Evolutionary conservation across 1,140 invertebrate species (phyloP).

Genomic region (Cecropterus lyciades): DNA sequence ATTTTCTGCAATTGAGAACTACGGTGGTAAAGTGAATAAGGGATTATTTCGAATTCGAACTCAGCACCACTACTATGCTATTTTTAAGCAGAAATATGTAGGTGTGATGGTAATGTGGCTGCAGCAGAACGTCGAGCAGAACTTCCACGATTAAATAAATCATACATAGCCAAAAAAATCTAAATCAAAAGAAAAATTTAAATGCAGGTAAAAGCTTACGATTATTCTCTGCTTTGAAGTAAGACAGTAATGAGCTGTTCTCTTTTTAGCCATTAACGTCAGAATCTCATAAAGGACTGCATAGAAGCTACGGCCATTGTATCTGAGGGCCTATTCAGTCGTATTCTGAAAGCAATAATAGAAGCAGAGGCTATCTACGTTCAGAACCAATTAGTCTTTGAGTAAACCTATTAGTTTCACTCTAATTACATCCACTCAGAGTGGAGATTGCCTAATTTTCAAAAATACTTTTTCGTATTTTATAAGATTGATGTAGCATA

Average conservation of each 20-base stretch:
- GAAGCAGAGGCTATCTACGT: slow-evolving; percentile 9
- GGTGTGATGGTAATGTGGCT: no score
- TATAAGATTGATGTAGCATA: no score
- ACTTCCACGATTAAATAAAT: no score
- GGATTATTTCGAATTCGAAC: no score
- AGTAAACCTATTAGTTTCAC: slow-evolving; percentile 3
- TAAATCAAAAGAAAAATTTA: not conserved
- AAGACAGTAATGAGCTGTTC: slow-evolving; percentile 12
- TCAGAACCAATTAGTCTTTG: slow-evolving; percentile 12
- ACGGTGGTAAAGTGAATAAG: no score
- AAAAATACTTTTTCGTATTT: not conserved
- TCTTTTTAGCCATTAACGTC: slow-evolving; percentile 13
- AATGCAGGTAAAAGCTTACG: not conserved
- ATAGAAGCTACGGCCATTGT: slow-evolving; percentile 10
- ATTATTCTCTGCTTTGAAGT: not conserved
- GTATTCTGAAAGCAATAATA: slow-evolving; percentile 16
- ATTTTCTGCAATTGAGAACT: no score
- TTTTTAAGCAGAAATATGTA: no score
- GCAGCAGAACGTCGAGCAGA: no score
- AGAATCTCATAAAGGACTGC: not conserved
- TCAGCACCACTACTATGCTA: no score
- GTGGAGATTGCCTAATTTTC: not conserved
- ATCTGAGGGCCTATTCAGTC: slow-evolving; percentile 14
- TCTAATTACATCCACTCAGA: slow-evolving; percentile 4
- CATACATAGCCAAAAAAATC: no score